A percentile compares a stretch with the other conserved stretches of the same genome.
Evolutionary conservation across 2,888 invertebrate genomes (phyloP).

Genomic region (Carterocephalus palaemon): DNA sequence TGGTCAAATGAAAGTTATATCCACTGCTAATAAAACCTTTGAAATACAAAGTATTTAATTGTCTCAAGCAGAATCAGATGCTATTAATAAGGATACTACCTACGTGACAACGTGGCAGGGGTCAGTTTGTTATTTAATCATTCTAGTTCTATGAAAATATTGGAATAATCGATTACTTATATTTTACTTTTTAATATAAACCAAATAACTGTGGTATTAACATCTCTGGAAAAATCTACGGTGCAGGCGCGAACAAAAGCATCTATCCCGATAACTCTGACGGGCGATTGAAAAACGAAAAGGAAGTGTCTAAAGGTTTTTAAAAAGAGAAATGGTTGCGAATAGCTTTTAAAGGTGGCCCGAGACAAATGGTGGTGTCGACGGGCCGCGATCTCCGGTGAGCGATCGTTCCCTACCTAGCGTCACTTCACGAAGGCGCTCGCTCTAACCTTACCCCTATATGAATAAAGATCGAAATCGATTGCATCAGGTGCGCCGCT

Average conservation of each 20-base stretch:
- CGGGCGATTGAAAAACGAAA: slow-evolving; percentile 76
- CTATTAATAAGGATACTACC: too few relatives aligned
- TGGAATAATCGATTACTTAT: too few relatives aligned
- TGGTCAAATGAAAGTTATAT: too few relatives aligned
- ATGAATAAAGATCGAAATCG: neutral
- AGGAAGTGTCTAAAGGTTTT: slow-evolving; percentile 76
- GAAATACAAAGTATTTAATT: too few relatives aligned
- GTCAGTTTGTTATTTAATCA: too few relatives aligned
- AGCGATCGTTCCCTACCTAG: slow-evolving; percentile 42
- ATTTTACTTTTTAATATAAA: too few relatives aligned
- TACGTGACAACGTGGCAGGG: too few relatives aligned
- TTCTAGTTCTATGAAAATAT: too few relatives aligned
- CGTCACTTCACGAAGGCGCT: slow-evolving; percentile 1
- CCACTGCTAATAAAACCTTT: too few relatives aligned
- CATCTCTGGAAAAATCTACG: slow-evolving; percentile 35
- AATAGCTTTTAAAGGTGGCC: slow-evolving; percentile 76
- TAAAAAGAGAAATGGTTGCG: slow-evolving; percentile 76
- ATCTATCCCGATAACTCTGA: slow-evolving; percentile 72
- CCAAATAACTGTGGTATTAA: slow-evolving; percentile 3
- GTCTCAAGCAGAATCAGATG: too few relatives aligned
- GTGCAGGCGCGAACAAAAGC: slow-evolving; percentile 57
- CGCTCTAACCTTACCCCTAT: neutral
- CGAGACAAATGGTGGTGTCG: slow-evolving; percentile 68
- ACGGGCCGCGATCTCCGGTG: slow-evolving; percentile 35
- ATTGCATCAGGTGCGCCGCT: neutral